Conservation (phyloP, 2,797 vertebrate genomes). For the Syndactyla subalaris region DNA sequence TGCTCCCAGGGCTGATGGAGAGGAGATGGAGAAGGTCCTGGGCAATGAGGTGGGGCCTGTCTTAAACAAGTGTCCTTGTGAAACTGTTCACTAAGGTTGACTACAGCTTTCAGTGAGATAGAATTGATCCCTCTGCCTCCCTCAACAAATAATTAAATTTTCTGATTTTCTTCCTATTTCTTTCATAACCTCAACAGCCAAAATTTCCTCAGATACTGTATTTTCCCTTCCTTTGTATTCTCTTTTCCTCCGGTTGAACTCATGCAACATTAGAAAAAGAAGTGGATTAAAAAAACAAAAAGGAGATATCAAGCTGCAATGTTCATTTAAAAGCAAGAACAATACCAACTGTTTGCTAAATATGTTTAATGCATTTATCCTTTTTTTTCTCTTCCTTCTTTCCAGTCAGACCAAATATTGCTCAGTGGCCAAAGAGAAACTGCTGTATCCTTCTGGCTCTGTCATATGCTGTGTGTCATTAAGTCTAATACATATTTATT, state of each 20-base stretch:
- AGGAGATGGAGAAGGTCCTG: background rate
- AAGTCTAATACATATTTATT: conserved; percentile 47
- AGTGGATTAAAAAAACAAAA: background rate
- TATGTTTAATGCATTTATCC: background rate
- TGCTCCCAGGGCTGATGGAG: background rate
- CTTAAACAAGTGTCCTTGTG: background rate
- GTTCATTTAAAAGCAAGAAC: background rate
- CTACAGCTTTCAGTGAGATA: background rate
- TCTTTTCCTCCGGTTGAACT: background rate
- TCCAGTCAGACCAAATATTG: background rate
- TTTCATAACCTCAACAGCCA: background rate
- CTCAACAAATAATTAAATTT: background rate
- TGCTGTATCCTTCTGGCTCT: background rate
- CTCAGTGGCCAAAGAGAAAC: background rate
- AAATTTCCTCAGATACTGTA: background rate
- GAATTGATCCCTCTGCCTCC: background rate
- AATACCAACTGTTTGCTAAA: background rate
- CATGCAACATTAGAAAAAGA: background rate
- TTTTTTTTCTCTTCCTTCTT: background rate
- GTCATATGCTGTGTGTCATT: fast-evolving
- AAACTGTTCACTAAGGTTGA: background rate
- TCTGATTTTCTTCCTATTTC: background rate
- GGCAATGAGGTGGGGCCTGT: background rate
- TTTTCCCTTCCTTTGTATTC: background rate
- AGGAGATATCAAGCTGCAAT: background rate